Evolutionary conservation across 2,888 invertebrate species (phyloP), one percentile per base, ranked within the genome.

Genomic region (Agrotis clavis): DNA sequence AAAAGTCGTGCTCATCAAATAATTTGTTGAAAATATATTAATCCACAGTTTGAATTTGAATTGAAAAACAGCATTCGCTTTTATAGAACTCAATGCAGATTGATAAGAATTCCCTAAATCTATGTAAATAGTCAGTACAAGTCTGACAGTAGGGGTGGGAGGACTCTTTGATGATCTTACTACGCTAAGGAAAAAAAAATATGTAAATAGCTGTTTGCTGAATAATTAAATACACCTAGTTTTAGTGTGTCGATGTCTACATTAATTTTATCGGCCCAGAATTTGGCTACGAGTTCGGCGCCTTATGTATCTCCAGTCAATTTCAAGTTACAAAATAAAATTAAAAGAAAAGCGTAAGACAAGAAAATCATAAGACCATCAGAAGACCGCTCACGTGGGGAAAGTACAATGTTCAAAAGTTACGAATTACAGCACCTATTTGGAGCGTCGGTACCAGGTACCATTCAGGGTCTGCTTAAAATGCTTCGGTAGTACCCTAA

Each of bases 371-470:
- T 41, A 41, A 65, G 19, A 71, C 54, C 41, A n/a, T n/a, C n/a
- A n/a, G n/a, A 41, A 74, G 48, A 56, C 64, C 19, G 48, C 18
- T 50, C 30, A 56, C 76, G 45, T 7, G 25, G 66, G 30, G 67
- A 56, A 75, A 75, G 50, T 75, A 19, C 45, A 45, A 57, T 66
- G 50, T 45, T 56, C 30, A 57, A 56, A 74, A 50, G 14, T 75
- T 45, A 50, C n/a, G 21, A 75, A 75, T 67, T 57, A 75, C 45
- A 41, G 50, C 47, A 74, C 35, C 19, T 65, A 56, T 72, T 9
- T 72, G 66, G 66, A 72, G 41, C 56, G 21, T 13, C 30, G 41
- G 75, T 48, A 48, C 54, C 74, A 74, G 75, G 25, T 45, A 65
- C 75, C 48, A 45, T 21, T 65, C 48, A 35, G 21, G 19, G 41